Evolutionary conservation across 2,888 invertebrate species (phyloP), one percentile per base, ranked within the genome.

Genomic region (Perithous albicinctus): DNA sequence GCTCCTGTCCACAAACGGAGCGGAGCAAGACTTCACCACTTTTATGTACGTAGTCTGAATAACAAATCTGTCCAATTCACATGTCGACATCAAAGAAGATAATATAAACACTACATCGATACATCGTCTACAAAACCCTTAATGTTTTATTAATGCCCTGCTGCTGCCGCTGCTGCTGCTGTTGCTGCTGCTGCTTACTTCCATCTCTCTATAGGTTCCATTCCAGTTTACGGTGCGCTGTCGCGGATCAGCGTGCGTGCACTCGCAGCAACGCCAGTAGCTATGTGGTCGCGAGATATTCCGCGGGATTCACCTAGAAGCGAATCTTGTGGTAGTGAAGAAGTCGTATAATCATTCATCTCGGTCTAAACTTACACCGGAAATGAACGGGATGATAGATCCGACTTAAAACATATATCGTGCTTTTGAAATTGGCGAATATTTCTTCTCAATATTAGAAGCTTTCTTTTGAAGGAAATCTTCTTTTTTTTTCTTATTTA

Each of bases 41-140:
- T 91, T 92, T 91, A 91, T 90, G 91, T 91, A 90, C 91, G 91
- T 89, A 92, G 91, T 90, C 92, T 92, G 92, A 92, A 92, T 92
- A 92, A 92, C 92, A 92, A 92, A 92, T 92, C 92, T 92, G 92
- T 92, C 92, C 92, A 92, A 92, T 92, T 92, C 92, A 92, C 92
- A 92, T 92, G 92, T 92, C 92, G 92, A 92, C 92, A 92, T 92
- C 92, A 91, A 92, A 92, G 92, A 92, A 92, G 92, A 92, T 92
- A 92, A 92, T 92, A 92, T 92, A 92, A 92, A 92, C 92, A 91
- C 92, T 92, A 92, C 92, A 92, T 92, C 92, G 92, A 92, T 92
- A 92, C 91, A 92, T 92, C 91, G 90, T 91, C 92, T 89, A 90
- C 92, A 92, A 92, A 92, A 91, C 91, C 92, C 87, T 91, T 92